Conservation (phyloP, 2,113 vertebrate species). For the Carassius auratus region DNA sequence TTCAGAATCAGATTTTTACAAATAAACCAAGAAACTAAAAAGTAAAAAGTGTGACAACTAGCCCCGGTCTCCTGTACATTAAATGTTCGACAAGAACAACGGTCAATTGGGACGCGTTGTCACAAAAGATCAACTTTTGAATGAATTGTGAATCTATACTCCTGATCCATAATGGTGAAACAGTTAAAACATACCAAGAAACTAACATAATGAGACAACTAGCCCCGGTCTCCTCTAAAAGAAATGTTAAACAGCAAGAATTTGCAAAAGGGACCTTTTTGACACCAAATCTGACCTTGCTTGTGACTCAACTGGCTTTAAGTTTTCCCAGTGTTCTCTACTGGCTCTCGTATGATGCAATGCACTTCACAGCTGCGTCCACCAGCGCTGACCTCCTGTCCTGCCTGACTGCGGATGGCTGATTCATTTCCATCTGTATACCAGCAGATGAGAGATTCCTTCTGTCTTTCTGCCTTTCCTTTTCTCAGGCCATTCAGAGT, state of each 20-base stretch:
- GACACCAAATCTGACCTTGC: not conserved
- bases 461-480: conserved; percentile 50
- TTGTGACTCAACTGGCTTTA: not conserved
- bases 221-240: not conserved
- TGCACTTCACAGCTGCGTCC: conserved; percentile 15
- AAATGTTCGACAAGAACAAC: too few species aligned
- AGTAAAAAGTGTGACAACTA: too few species aligned
- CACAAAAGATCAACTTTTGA: not conserved
- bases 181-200: not conserved
- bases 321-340: not conserved
- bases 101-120: not conserved
- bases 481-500: conserved; percentile 49
- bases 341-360: not conserved
- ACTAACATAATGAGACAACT: not conserved
- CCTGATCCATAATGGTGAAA: not conserved
- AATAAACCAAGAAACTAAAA: too few species aligned
- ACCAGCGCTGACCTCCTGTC: conserved; percentile 62
- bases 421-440: conserved; percentile 76
- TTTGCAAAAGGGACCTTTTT: not conserved
- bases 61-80: too few species aligned
- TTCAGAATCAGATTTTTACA: too few species aligned
- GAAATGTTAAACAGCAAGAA: not conserved
- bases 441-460: conserved; percentile 69
- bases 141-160: not conserved
- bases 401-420: conserved; percentile 56